Base-by-base conservation (phyloP, 2,888 invertebrate genomes). In the Drosophila limbata region DNA sequence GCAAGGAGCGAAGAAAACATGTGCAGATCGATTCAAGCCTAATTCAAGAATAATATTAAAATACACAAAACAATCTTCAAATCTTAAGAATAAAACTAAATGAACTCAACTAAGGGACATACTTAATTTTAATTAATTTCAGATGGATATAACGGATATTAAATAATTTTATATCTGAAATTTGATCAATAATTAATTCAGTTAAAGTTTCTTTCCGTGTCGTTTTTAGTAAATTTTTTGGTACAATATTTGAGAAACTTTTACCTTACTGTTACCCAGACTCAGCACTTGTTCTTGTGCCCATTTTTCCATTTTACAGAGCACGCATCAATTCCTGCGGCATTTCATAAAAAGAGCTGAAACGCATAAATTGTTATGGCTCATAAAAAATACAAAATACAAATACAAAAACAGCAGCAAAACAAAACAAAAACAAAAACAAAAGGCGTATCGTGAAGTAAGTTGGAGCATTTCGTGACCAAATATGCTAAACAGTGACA, bases 401-500 rank as follows among this genome's bases (percentile, higher is more conserved):
- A 63, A 44, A 55, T 64, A 45, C 53, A 68, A 57, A n/a, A 53
- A 33, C 48, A 47, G 28, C 28, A 25, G 0, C 48, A 76, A 53
- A 31, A 48, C 37, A 77, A 25, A 65, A 9, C 57, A 73, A 37
- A 44, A 60, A 25, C 42, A 62, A 53, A 47, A 64, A 42, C 21
- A 56, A 61, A 66, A 62, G 66, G 73, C 62, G 62, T 60, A 84
- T 61, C 79, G 78, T 77, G 64, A 66, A 69, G 66, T 73, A 81
- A 73, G 77, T 69, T 76, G 64, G 84, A 81, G 68, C 78, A 62
- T 90, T 83, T 90, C 90, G 90, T 90, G 90, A 90, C 90, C 89
- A 87, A 91, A 90, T 90, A 91, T 90, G 90, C 87, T 91, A 90
- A 90, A 86, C 76, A 91, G 90, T 91, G 89, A 90, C 90, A 91